phyloP scores from a whole-genome alignment of 2,888 invertebrate species.

The Labia minor region DNA sequence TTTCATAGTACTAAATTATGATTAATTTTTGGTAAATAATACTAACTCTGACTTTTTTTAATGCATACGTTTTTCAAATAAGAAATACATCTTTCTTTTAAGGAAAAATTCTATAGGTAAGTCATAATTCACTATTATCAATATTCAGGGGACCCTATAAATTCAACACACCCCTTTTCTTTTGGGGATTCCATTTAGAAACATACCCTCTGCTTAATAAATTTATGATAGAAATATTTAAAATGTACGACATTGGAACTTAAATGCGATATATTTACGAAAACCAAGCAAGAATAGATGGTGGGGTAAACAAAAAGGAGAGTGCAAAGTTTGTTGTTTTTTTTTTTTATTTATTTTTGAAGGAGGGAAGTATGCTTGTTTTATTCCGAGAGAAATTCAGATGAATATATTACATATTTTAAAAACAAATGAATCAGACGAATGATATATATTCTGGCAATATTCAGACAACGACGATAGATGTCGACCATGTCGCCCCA shows the following conservation, averaged over 20 bases:
- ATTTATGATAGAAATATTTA: conserved; percentile 7
- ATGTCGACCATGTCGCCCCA: not conserved
- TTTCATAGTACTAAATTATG: no score
- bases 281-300: not conserved
- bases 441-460: not conserved
- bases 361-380: no score
- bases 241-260: conserved; percentile 7
- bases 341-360: no score
- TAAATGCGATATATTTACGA: not conserved
- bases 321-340: no score
- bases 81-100: no score
- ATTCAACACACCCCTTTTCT: not conserved
- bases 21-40: no score
- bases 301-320: not conserved
- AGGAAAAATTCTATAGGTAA: no score
- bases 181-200: not conserved
- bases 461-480: not conserved
- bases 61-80: no score
- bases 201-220: not conserved
- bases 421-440: not conserved
- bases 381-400: not conserved
- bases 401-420: not conserved
- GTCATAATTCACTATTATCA: conserved; percentile 3
- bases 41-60: no score
- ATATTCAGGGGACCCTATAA: not conserved